phyloP scores from a whole-genome alignment of 2,113 vertebrate species.

The Sebastes schlegelii region DNA sequence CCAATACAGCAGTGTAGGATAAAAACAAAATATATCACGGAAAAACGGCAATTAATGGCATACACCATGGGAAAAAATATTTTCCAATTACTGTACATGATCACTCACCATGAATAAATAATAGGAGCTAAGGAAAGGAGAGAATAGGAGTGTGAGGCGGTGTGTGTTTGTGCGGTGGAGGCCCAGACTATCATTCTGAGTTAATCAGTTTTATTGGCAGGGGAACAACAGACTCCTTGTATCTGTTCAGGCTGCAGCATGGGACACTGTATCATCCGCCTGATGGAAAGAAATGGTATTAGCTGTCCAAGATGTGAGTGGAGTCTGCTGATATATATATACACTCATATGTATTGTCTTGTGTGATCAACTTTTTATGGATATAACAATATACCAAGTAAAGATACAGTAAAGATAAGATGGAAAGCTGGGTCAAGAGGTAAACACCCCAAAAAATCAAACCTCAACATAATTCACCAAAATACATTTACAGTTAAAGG shows the following conservation, averaged over 20 bases:
- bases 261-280: slow-evolving; percentile 32
- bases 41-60: slow-evolving; percentile 16
- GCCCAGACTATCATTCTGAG: slow-evolving; percentile 51
- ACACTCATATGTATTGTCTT: not conserved
- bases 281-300: slow-evolving; percentile 20
- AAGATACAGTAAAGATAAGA: not conserved
- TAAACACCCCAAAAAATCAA: not conserved
- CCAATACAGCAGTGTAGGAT: not conserved
- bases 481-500: not conserved
- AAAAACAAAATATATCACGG: not conserved
- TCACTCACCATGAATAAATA: slow-evolving; percentile 25
- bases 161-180: slow-evolving; percentile 30
- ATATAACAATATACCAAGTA: not conserved
- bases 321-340: slow-evolving; percentile 12
- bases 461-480: not conserved
- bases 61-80: not conserved
- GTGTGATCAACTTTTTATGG: not conserved
- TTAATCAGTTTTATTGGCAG: slow-evolving; percentile 69
- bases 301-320: slow-evolving; percentile 2
- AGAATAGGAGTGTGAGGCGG: slow-evolving; percentile 4
- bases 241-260: slow-evolving; percentile 32
- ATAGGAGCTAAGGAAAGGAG: slow-evolving; percentile 2
- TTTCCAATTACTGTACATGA: slow-evolving; percentile 12
- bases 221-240: slow-evolving; percentile 40
- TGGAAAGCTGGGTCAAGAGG: not conserved